phyloP scores from a whole-genome alignment of 2,797 vertebrate species.

The Muscicapa striata region DNA sequence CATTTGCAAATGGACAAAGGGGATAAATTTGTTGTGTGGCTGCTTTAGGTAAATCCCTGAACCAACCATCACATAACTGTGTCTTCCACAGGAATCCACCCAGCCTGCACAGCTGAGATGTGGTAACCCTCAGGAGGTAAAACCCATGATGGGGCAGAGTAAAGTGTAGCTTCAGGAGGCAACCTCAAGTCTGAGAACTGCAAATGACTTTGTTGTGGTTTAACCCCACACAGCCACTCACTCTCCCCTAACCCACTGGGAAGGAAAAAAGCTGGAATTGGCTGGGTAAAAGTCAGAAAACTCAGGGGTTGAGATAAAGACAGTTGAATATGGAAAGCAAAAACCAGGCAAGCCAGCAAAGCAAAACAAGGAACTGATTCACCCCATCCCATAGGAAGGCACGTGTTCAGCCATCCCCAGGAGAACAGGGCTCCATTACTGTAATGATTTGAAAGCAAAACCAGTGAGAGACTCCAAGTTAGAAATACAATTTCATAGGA shows the following conservation, averaged over 20 bases:
- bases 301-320: neutral
- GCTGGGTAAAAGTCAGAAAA: neutral
- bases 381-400: neutral
- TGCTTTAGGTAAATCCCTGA: neutral
- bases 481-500: no score
- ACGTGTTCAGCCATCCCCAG: neutral
- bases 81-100: neutral
- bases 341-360: neutral
- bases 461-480: no score
- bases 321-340: neutral
- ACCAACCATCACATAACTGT: neutral
- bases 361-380: neutral
- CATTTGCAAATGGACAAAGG: neutral
- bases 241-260: neutral
- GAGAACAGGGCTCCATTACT: neutral
- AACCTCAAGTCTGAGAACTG: neutral
- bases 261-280: neutral
- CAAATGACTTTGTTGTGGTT: neutral
- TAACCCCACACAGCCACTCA: neutral
- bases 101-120: neutral
- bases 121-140: neutral
- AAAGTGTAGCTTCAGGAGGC: neutral
- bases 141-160: neutral
- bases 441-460: no score
- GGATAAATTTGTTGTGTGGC: neutral